Conservation (phyloP, 2,113 vertebrate species). For the Barbus barbus region DNA sequence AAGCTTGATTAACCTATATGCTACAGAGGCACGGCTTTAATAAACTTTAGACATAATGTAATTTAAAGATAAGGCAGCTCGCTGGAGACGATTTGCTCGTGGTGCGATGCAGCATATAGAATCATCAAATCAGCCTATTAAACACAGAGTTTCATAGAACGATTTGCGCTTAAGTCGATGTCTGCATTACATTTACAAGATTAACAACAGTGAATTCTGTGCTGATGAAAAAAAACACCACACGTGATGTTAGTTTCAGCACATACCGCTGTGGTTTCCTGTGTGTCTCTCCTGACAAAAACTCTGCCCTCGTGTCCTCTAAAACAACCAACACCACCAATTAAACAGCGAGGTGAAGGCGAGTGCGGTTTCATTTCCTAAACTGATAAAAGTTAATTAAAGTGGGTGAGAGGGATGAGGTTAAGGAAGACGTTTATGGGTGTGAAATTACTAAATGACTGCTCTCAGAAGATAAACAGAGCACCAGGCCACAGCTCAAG, state of each 20-base stretch:
- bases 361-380: slow-evolving; percentile 53
- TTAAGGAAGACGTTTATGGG: slow-evolving; percentile 52
- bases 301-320: slow-evolving; percentile 29
- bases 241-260: slow-evolving; percentile 24
- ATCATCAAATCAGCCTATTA: slow-evolving; percentile 52
- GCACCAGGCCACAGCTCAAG: slow-evolving; percentile 40
- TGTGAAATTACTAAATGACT: slow-evolving; percentile 61
- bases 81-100: slow-evolving; percentile 44
- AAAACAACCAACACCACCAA: slow-evolving; percentile 33
- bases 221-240: neutral
- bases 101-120: slow-evolving; percentile 37
- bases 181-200: slow-evolving; percentile 37
- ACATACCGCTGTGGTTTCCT: slow-evolving; percentile 31
- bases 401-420: slow-evolving; percentile 49
- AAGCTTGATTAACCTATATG: slow-evolving; percentile 51
- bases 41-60: slow-evolving; percentile 48
- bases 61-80: slow-evolving; percentile 53
- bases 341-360: slow-evolving; percentile 42
- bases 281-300: slow-evolving; percentile 22
- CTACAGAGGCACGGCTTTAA: slow-evolving; percentile 47
- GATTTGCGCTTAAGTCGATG: neutral
- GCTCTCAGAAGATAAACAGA: slow-evolving; percentile 54
- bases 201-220: slow-evolving; percentile 23
- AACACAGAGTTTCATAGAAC: slow-evolving; percentile 19
- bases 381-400: slow-evolving; percentile 61